Evolutionary conservation across 2,113 vertebrate genomes (phyloP), one percentile per base, ranked within the genome.

Genomic region (Mola mola): DNA sequence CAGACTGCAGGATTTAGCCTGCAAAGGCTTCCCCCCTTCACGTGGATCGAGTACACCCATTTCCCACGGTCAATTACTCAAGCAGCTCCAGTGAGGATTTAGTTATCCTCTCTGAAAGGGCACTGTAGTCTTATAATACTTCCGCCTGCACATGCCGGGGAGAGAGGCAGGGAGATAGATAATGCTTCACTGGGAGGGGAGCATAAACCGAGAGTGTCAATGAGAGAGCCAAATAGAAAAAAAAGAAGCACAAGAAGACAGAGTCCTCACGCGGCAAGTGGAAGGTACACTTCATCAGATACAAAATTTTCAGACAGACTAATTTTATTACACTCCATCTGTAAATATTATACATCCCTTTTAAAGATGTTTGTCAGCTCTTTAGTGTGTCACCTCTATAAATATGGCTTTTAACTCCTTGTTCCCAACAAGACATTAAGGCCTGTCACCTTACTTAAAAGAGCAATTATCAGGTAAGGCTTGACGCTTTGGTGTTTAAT

Each of bases 21-120:
- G 64, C 49, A 25, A 75, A 87, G 79, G 55, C 61, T 70, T 73
- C 67, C n/a, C 72, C 72, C 65, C 75, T 83, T 70, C 80, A 67
- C 40, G 58, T 78, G 71, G 74, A 69, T 34, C 47, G 17, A 42
- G 67, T 80, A 77, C 66, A 75, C 53, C 76, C 70, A 66, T 82
- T 88, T 86, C 84, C 85, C 83, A 88, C 71, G 61, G 80, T 83
- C 84, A 85, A 86, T 87, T 88, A 72, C 82, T 86, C 78, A 84
- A 80, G 80, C 75, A 66, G 68, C 78, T 86, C 78, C 57, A 33
- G 66, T 59, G 69, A 79, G 81, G 78, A 80, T 85, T 80, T 82
- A 62, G 79, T 77, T 73, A 82, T 79, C 77, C 77, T 78, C 63
- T 72, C 67, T 65, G 52, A 79, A 84, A 79, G 72, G 69, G 61